Conservation (phyloP, 2,888 invertebrate species). For the Bembecia ichneumoniformis region DNA sequence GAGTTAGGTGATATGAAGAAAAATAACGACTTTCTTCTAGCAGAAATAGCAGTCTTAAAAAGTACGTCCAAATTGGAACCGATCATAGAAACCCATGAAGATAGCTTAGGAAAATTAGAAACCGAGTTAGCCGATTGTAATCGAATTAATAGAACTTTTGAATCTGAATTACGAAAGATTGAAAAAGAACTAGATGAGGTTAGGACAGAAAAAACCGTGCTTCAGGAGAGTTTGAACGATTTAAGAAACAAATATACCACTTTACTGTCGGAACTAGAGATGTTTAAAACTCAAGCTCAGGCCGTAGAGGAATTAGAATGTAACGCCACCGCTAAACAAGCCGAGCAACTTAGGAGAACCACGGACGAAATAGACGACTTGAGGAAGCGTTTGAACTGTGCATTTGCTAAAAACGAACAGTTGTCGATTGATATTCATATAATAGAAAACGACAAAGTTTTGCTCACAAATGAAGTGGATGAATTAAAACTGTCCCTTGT, state of each 20-base stretch:
- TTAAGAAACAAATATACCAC: conserved; percentile 68
- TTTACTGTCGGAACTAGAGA: conserved; percentile 55
- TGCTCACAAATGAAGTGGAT: conserved; percentile 53
- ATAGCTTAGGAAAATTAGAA: conserved; percentile 76
- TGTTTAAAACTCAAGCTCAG: conserved; percentile 56
- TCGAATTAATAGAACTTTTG: conserved; percentile 71
- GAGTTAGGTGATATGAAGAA: conserved; percentile 77
- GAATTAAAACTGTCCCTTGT: conserved; percentile 47
- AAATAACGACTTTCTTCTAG: conserved; percentile 79
- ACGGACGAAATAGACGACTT: conserved; percentile 53
- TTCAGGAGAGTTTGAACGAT: conserved; percentile 65
- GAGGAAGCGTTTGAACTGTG: conserved; percentile 39
- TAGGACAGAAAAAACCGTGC: conserved; percentile 47
- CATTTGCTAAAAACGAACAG: conserved; percentile 59
- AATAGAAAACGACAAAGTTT: conserved; percentile 64
- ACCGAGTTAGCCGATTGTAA: conserved; percentile 75
- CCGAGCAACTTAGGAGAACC: conserved; percentile 34
- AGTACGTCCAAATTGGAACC: conserved; percentile 78
- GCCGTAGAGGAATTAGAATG: conserved; percentile 63
- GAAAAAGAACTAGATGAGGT: conserved; percentile 67
- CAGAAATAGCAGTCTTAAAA: conserved; percentile 76
- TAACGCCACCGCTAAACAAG: conserved; percentile 25
- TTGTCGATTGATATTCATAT: conserved; percentile 66
- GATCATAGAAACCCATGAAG: conserved; percentile 81
- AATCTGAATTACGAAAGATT: conserved; percentile 72